Evolutionary conservation across 92 coral and sea anemone genomes (phyloP).

Genomic region (Palythoa heliodiscus): DNA sequence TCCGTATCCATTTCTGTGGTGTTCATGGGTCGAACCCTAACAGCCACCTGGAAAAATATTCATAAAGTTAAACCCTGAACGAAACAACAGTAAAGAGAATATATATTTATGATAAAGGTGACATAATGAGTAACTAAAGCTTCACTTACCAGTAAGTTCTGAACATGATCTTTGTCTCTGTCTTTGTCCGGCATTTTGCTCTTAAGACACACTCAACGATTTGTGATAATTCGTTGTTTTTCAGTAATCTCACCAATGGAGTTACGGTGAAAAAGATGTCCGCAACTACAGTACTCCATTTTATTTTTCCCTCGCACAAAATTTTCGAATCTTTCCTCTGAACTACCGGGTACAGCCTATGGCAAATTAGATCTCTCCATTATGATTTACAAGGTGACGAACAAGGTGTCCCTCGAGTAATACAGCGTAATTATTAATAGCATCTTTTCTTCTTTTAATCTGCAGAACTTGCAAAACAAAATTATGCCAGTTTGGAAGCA

Average conservation of each 20-base stretch:
- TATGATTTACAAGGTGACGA: background rate
- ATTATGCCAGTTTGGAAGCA: background rate
- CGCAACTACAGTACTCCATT: conserved; percentile 19
- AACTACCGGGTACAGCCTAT: background rate
- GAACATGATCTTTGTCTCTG: conserved; percentile 27
- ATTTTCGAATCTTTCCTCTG: background rate
- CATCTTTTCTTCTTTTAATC: background rate
- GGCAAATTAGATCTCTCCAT: background rate
- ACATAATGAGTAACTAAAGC: background rate
- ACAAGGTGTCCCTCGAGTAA: background rate
- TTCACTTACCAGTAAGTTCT: conserved; percentile 40
- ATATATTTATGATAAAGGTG: background rate
- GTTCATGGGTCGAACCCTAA: conserved; percentile 40
- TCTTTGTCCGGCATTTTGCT: conserved; percentile 44
- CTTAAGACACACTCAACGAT: background rate
- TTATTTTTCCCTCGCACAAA: background rate
- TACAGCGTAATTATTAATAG: conserved; percentile 36
- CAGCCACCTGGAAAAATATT: conserved; percentile 38
- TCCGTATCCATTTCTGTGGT: conserved; percentile 34
- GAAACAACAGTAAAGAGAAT: background rate
- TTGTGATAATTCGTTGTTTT: background rate
- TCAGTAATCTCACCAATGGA: background rate
- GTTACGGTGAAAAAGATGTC: conserved; percentile 8
- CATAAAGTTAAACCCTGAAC: background rate
- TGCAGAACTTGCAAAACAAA: background rate